Evolutionary conservation across 1,140 invertebrate genomes (phyloP).

Genomic region (Trissolcus basalis): DNA sequence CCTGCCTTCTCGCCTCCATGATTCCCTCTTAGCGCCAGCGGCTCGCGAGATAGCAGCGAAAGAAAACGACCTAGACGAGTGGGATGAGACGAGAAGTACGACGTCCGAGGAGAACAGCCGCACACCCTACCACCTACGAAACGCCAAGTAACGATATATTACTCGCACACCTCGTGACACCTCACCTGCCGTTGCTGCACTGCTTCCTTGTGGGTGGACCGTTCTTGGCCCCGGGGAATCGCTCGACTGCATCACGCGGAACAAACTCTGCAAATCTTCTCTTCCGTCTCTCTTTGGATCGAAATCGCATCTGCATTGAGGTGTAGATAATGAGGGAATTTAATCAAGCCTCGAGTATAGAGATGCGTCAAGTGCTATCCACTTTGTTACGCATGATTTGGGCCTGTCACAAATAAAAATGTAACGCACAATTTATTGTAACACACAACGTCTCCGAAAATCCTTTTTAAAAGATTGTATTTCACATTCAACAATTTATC

Average conservation of each 20-base stretch:
- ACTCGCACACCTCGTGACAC: slow-evolving; percentile 74
- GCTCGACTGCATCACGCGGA: slow-evolving; percentile 59
- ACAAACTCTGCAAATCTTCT: slow-evolving; percentile 60
- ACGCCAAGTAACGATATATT: slow-evolving; percentile 72
- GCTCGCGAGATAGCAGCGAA: slow-evolving; percentile 54
- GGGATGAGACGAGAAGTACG: slow-evolving; percentile 12
- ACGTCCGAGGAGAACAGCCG: slow-evolving; percentile 42
- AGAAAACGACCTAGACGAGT: slow-evolving; percentile 47
- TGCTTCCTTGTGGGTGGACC: slow-evolving; percentile 76
- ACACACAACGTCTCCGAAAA: too few species aligned
- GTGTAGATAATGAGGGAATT: slow-evolving; percentile 14
- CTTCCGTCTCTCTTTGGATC: slow-evolving; percentile 25
- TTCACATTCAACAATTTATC: too few species aligned
- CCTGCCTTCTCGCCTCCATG: slow-evolving; percentile 41
- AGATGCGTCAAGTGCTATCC: background rate
- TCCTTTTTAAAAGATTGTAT: too few species aligned
- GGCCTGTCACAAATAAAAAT: too few species aligned
- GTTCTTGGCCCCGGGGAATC: slow-evolving; percentile 53
- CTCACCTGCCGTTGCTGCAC: slow-evolving; percentile 71
- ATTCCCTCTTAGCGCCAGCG: slow-evolving; percentile 66
- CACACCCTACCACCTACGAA: slow-evolving; percentile 68
- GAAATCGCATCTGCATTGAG: background rate
- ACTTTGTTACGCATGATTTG: too few species aligned
- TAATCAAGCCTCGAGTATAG: slow-evolving; percentile 15
- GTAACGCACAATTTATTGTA: too few species aligned